These are phyloP conservation scores for Numida meleagris DNA, from an alignment of 2,113 vertebrate species.

Conservation along the genomic window DNA sequence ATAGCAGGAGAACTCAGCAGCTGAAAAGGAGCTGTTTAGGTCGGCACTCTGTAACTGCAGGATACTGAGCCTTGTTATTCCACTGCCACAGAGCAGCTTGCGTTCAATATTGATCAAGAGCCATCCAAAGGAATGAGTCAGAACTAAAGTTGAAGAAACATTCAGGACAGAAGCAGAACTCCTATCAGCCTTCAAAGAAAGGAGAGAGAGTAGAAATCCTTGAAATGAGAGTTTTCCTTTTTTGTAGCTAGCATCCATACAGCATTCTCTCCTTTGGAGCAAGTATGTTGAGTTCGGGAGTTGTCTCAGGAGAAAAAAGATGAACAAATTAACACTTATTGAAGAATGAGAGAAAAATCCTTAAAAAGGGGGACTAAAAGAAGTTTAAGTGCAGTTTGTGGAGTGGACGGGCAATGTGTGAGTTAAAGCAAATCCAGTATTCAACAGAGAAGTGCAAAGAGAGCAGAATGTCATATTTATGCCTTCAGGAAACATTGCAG, in stretches of 20 bases:
- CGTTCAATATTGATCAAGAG: background rate
- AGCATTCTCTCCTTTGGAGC: background rate
- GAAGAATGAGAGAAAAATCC: background rate
- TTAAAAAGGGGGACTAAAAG: accelerated
- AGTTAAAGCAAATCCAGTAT: background rate
- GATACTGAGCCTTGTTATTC: accelerated
- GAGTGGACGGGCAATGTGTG: background rate
- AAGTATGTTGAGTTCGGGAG: background rate
- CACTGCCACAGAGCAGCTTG: accelerated
- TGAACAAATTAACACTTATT: background rate
- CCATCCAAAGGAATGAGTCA: background rate
- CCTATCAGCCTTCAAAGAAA: background rate
- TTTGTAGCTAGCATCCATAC: background rate
- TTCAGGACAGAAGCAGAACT: background rate
- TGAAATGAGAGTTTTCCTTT: background rate
- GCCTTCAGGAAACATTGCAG: background rate
- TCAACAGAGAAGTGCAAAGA: background rate
- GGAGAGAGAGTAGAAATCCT: background rate
- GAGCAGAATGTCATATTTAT: background rate
- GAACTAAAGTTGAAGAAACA: background rate
- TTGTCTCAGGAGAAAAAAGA: background rate
- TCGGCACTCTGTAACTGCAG: accelerated
- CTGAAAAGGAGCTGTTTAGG: background rate
- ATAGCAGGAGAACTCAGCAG: background rate
- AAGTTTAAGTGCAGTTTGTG: background rate